Evolutionary conservation across 2,797 vertebrate species (phyloP), one percentile per base, ranked within the genome.

Genomic region (Coregonus suidteri): DNA sequence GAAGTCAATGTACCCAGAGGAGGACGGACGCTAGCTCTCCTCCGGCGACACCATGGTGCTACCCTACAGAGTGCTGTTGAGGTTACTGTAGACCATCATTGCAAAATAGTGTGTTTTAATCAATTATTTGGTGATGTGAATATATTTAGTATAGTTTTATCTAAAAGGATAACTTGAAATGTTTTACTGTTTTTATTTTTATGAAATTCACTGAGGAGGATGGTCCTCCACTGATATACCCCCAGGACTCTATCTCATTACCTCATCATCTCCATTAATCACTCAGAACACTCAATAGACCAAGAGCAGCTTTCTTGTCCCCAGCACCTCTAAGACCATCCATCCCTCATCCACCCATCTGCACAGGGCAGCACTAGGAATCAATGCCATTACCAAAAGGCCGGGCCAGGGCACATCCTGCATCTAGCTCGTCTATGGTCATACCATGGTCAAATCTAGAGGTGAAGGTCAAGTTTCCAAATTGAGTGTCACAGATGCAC

Each of bases 381-480:
- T 94, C 94, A 91, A 93, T 94, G 83, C 91, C 91, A 93, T 94
- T 93, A 92, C 89, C 74, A 77, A 84, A 84, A 14, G 53, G 4
- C 68, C 71, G 82, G 84, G 76, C 78, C 81, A 15, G 35, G 76
- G 84, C 80, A 75, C 67, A 18, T 25, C 75, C 73, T 81, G 79
- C 71, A 14, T 69, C 76, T 34, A 54, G 37, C 72, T 87, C 79
- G 66, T 79, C 73, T 81, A 73, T 35, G 80, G 51, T 78, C 67
- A 4, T 52, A 59, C 52, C 79, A 76, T 20, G 81, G 81, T 85
- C 86, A 78, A 89, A 84, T 85, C 80, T 77, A 80, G 84, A 91
- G 90, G 91, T 90, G 84, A 92, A 93, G 94, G 93, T 93, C 91
- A 92, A 91, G 90, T 94, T 94, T 71, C 77, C 77, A 84, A 84